Evolutionary conservation across 1,140 invertebrate genomes (phyloP), one percentile per base, ranked within the genome.

Genomic region (Drosophila aff.): DNA sequence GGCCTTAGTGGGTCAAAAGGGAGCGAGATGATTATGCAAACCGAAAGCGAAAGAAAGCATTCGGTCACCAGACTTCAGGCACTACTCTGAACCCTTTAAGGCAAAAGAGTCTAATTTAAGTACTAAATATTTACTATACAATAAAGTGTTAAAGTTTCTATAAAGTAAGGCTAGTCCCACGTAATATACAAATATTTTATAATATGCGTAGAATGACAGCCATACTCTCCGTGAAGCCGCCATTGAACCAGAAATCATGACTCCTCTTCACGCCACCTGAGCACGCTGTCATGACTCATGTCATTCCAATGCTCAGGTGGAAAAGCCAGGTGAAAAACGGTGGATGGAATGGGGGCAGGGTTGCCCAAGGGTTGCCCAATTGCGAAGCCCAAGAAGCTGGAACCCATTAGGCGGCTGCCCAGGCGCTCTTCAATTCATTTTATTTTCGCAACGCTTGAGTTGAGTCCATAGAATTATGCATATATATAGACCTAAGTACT

Each of bases 161-260:
- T 36, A n/a, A 4, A 26, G 7, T 16, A 53, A 21, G 21, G n/a
- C 18, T 28, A 18, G 41, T 36, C 50, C 50, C 47, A 65, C 40
- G 47, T 53, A 69, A 63, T 63, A 21, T 49, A 21, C 16, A 15
- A 28, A 28, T 49, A 28, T 28, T 49, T 21, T 33, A 33, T 64
- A 64, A 57, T 71, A 15, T 57, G 44, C 33, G n/a, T 44, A 67
- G 33, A 59, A 36, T 50, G 65, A 71, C 69, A 73, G 46, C 53
- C 38, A 33, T 23, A 43, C 5, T 33, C 33, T 33, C 33, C 4
- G 10, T 16, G 13, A 40, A 23, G 41, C 4, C 69, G 57, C 81
- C 81, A 84, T 84, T 84, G 77, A 84, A 84, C 81, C 81, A 84
- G 81, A 80, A 84, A 84, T 73, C 81, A 81, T 69, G 81, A 50